phyloP scores from a whole-genome alignment of 2,888 invertebrate species.

The Sialis fuliginosa region DNA sequence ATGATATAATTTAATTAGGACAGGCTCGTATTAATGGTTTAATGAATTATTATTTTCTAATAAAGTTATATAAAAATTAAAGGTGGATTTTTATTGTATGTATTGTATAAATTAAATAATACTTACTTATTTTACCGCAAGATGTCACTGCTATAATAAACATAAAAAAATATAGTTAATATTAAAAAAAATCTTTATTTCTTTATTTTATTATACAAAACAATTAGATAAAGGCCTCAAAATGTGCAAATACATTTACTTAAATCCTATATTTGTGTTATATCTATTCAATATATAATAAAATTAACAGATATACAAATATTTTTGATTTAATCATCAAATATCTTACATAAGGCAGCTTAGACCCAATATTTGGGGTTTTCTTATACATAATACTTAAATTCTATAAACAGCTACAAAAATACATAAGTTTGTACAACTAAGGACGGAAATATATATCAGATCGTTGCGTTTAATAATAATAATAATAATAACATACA shows the following conservation, averaged over 20 bases:
- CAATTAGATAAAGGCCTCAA: constrained; percentile 11
- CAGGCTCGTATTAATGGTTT: no score
- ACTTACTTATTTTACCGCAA: no score
- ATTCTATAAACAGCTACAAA: background rate
- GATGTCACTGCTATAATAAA: no score
- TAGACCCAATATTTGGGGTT: constrained; percentile 9
- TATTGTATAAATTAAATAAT: no score
- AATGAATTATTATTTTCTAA: no score
- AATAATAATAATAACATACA: no score
- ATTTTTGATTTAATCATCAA: constrained; percentile 3
- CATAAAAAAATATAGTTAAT: background rate
- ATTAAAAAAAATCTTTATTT: background rate
- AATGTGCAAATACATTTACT: constrained; percentile 1
- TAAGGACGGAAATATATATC: background rate
- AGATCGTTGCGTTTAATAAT: background rate
- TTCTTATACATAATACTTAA: constrained; percentile 3
- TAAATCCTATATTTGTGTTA: background rate
- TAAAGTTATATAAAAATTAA: no score
- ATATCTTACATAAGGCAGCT: constrained; percentile 11
- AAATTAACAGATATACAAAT: background rate
- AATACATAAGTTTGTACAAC: background rate
- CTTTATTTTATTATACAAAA: constrained; percentile 10
- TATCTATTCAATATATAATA: background rate
- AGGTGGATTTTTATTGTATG: no score
- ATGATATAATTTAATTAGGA: no score